These are phyloP conservation scores for Drosophila neocordata DNA, from an alignment of 1,140 invertebrate genomes.

Conservation along the genomic window DNA sequence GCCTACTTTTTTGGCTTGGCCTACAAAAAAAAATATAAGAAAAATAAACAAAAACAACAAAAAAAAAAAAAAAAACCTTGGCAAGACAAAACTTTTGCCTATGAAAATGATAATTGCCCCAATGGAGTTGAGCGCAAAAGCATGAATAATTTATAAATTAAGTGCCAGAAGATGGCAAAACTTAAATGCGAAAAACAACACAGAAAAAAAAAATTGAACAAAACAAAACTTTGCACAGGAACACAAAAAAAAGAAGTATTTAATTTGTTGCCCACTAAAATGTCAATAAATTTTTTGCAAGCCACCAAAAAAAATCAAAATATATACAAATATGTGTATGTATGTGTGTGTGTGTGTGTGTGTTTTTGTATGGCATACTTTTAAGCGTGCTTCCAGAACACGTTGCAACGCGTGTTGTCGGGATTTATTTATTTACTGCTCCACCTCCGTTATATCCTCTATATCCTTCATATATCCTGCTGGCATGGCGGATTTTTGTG, in stretches of 20 bases:
- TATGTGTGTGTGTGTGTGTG: no score
- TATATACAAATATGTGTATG: slow-evolving; percentile 41
- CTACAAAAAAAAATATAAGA: slow-evolving; percentile 20
- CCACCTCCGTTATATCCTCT: slow-evolving; percentile 27
- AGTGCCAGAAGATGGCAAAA: slow-evolving; percentile 42
- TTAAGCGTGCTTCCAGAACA: slow-evolving; percentile 12
- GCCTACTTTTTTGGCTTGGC: slow-evolving; percentile 56
- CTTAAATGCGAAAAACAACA: slow-evolving; percentile 3
- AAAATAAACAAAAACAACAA: slow-evolving; percentile 8
- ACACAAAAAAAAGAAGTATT: slow-evolving; percentile 66
- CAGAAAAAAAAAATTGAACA: slow-evolving; percentile 4
- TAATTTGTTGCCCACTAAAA: slow-evolving; percentile 77
- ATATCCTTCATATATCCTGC: slow-evolving; percentile 38
- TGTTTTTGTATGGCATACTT: slow-evolving; percentile 66
- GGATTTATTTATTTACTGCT: slow-evolving; percentile 77
- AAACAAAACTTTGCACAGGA: slow-evolving; percentile 34
- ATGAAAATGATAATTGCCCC: slow-evolving; percentile 77
- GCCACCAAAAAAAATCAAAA: slow-evolving; percentile 31
- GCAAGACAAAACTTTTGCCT: slow-evolving; percentile 31
- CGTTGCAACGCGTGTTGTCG: slow-evolving; percentile 49
- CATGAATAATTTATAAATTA: slow-evolving; percentile 80
- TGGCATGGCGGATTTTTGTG: slow-evolving; percentile 61
- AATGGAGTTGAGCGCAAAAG: slow-evolving; percentile 49
- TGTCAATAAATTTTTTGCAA: slow-evolving; percentile 73
- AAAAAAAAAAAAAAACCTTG: slow-evolving; percentile 22